phyloP scores from a whole-genome alignment of 2,113 vertebrate genomes.

The Anolis carolinensis region DNA sequence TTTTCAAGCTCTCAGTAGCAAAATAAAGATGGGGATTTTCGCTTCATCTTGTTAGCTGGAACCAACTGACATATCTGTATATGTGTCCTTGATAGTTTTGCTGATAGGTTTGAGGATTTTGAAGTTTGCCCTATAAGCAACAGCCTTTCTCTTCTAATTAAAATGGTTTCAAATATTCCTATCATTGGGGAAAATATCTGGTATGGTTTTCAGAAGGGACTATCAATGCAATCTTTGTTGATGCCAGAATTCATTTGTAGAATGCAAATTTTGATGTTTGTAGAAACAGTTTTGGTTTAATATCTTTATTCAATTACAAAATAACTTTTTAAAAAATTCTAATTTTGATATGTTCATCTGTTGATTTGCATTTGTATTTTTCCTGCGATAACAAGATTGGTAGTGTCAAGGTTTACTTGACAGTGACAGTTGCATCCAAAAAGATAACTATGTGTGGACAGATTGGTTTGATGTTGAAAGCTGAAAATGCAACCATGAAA shows the following conservation, averaged over 20 bases:
- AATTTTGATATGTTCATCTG: not conserved
- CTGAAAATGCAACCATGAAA: not conserved
- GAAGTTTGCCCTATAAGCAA: not conserved
- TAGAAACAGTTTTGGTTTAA: not conserved
- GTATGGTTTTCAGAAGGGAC: not conserved
- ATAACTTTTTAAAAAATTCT: not conserved
- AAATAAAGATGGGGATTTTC: not conserved
- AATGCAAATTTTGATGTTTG: not conserved
- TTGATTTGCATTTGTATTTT: not conserved
- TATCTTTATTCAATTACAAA: not conserved
- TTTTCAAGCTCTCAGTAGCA: not conserved
- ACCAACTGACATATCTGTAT: not conserved
- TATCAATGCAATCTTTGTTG: not conserved
- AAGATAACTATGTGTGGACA: not conserved
- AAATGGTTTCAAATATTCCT: constrained; percentile 1
- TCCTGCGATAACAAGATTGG: not conserved
- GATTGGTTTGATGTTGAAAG: not conserved
- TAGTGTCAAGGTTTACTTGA: not conserved
- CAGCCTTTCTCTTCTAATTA: not conserved
- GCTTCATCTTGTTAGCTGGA: not conserved
- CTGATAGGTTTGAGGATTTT: not conserved
- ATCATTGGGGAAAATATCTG: not conserved
- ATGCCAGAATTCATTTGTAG: not conserved
- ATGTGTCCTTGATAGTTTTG: not conserved
- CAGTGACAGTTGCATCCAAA: not conserved